These are phyloP conservation scores for Fragum fragum DNA, from an alignment of 2,888 invertebrate species.

Conservation along the genomic window DNA sequence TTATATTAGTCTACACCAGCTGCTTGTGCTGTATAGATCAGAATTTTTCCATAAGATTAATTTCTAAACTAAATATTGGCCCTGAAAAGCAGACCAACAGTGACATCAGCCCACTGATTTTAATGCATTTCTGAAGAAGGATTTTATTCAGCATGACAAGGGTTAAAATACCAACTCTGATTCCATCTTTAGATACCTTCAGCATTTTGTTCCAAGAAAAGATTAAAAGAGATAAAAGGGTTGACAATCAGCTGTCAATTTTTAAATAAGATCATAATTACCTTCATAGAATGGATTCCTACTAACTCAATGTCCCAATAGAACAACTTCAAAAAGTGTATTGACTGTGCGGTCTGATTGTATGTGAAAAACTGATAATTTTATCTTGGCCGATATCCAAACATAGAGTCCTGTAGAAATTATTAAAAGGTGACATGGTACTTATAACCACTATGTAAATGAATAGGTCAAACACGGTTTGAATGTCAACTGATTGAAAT, in stretches of 20 bases:
- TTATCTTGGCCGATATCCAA: conserved; percentile 3
- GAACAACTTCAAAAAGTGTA: conserved; percentile 21
- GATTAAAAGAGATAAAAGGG: background rate
- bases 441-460: conserved; percentile 1
- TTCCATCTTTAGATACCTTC: no score
- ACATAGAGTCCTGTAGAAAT: background rate
- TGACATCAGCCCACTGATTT: no score
- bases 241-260: conserved; percentile 11
- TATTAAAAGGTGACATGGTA: conserved; percentile 3
- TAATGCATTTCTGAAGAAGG: no score
- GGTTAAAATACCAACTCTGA: no score
- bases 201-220: no score
- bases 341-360: background rate
- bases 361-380: conserved; percentile 3
- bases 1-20: no score
- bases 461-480: background rate
- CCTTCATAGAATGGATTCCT: conserved; percentile 11
- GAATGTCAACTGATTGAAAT: background rate
- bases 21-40: no score
- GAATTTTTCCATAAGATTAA: no score
- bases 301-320: conserved; percentile 15
- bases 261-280: conserved; percentile 22
- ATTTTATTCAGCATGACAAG: no score
- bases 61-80: no score
- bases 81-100: no score